Evolutionary conservation across 1,140 invertebrate genomes (phyloP).

Genomic region (Drosophila melanogaster): DNA sequence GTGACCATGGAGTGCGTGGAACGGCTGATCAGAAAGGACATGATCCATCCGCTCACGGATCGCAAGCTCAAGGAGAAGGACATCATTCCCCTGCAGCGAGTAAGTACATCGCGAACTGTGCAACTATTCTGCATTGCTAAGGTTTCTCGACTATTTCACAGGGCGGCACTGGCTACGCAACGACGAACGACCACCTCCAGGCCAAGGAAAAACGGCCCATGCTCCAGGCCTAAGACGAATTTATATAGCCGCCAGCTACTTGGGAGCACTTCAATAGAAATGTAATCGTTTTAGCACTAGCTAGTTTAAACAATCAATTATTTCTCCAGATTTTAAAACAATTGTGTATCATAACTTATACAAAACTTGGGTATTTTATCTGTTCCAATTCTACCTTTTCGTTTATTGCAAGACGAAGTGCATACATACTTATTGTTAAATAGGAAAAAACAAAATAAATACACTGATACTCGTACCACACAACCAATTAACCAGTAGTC

Average conservation of each 20-base stretch:
- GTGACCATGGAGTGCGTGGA: slow-evolving; percentile 98
- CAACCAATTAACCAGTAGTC: no score
- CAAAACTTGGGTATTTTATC: no score
- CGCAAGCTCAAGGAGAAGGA: slow-evolving; percentile 96
- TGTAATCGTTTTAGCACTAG: background rate
- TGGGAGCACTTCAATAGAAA: background rate
- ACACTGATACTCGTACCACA: no score
- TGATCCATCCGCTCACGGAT: slow-evolving; percentile 97
- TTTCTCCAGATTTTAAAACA: background rate
- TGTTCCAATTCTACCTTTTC: no score
- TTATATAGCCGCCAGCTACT: background rate
- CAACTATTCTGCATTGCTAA: background rate
- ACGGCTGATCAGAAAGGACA: slow-evolving; percentile 98
- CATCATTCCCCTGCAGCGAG: slow-evolving; percentile 95
- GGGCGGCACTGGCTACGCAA: slow-evolving; percentile 97
- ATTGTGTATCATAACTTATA: no score
- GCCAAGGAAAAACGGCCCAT: slow-evolving; percentile 94
- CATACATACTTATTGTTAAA: no score
- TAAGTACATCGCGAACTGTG: slow-evolving; percentile 81
- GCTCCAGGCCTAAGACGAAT: slow-evolving; percentile 89
- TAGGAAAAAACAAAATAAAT: no score
- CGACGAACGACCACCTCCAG: slow-evolving; percentile 93
- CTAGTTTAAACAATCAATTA: background rate
- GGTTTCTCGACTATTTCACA: slow-evolving; percentile 77
- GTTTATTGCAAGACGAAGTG: no score